Evolutionary conservation across 2,888 invertebrate species (phyloP).

Genomic region (Gonocerus acuteangulatus): DNA sequence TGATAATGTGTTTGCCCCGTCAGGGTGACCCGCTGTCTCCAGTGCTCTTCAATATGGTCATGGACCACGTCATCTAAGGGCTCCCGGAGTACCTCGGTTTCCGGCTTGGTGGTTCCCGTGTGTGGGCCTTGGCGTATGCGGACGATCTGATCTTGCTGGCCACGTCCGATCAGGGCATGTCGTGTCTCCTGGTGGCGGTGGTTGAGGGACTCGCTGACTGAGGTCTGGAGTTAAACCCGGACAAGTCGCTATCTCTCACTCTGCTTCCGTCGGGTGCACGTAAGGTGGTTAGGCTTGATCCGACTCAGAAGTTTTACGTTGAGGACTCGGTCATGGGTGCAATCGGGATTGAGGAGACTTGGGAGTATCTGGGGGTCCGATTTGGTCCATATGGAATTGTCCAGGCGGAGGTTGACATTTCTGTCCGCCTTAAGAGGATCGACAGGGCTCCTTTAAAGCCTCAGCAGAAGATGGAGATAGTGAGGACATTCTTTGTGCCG

Average conservation of each 20-base stretch:
- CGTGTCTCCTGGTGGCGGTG: not conserved
- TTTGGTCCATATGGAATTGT: too few relatives aligned
- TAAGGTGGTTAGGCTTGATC: too few relatives aligned
- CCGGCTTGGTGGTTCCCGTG: not conserved
- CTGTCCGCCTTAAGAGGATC: too few relatives aligned
- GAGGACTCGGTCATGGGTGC: too few relatives aligned
- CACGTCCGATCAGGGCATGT: not conserved
- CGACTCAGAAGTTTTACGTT: too few relatives aligned
- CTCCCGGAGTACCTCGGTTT: conserved; percentile 23
- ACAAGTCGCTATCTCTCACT: not conserved
- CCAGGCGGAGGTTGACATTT: too few relatives aligned
- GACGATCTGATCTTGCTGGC: conserved; percentile 41
- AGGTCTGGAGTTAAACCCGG: not conserved
- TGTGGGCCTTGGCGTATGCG: conserved; percentile 41
- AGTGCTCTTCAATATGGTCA: conserved; percentile 44
- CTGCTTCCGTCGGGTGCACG: not conserved
- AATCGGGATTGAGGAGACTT: too few relatives aligned
- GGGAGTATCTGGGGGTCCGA: too few relatives aligned
- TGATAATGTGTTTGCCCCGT: conserved; percentile 36
- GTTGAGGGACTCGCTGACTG: not conserved
- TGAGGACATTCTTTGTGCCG: too few relatives aligned
- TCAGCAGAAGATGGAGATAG: too few relatives aligned
- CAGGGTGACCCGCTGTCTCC: conserved; percentile 45
- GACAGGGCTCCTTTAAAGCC: too few relatives aligned
- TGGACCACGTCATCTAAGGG: conserved; percentile 30